Base-by-base conservation (phyloP, 2,113 vertebrate species). In the Etheostoma cragini region DNA sequence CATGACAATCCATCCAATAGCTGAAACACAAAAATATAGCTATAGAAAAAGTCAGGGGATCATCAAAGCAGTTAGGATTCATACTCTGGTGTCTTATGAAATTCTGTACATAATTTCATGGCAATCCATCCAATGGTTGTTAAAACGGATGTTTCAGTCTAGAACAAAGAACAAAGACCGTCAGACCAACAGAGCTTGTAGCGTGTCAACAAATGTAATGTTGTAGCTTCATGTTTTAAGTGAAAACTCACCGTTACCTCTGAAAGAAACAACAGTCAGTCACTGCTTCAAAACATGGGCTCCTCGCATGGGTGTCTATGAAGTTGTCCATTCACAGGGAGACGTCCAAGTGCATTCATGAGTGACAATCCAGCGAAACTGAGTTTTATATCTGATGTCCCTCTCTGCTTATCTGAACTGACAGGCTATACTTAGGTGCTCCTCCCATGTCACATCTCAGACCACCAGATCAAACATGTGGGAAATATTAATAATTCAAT, bases 351-450 rank as follows among this genome's bases (percentile, higher is more conserved):
- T 6, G 57, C 67, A 70, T 83, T 10, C 47, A 22, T 21, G 26
- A 47, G 17, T 82, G 64, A 74, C 63, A 80, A 76, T 76, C 19
- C 64, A 54, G 35, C 12, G 16, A 64, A 69, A 10, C 17, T 33
- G 82, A 65, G 62, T 77, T 76, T 73, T 71, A 38, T 66, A 12
- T 70, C 62, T 81, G 72, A 86, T 13, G 86, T 65, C 71, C 74
- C 62, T 83, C 65, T 83, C 46, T 33, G 67, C 86, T 83, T 60
- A 93, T 93, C 45, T 77, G 83, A 84, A 46, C 89, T 85, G 91
- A 92, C 88, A 90, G 78, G 72, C 60, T 75, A 1, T 72, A 22
- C 64, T 89, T 57, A 66, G 5, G 46, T 65, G 45, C 33, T 80
- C 22, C 45, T 78, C 46, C 49, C 35, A 7, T 8, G 69, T 61